A percentile compares a stretch with the other conserved stretches of the same genome.
Conservation (phyloP, 2,888 invertebrate species). For the Operophtera brumata region DNA sequence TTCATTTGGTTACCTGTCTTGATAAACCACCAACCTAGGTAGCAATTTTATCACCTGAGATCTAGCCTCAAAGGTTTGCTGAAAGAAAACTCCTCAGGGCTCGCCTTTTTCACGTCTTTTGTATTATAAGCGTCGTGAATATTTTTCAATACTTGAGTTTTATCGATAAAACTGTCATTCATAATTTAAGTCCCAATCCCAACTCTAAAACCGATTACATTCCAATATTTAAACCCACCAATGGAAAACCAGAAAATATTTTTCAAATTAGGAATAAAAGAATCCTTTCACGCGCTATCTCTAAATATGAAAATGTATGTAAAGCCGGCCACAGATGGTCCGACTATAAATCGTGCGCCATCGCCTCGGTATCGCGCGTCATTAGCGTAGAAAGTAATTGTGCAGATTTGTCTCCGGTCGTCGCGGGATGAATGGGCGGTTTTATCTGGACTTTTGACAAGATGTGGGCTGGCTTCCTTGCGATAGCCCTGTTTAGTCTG, state of each 20-base stretch:
- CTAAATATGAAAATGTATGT: constrained; percentile 72
- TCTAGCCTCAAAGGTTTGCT: too few species aligned
- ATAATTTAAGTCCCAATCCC: too few species aligned
- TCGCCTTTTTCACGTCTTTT: too few species aligned
- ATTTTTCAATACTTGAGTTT: too few species aligned
- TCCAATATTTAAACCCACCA: constrained; percentile 7
- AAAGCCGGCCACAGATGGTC: constrained; percentile 64
- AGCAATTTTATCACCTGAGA: too few species aligned
- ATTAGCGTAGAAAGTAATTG: constrained; percentile 72
- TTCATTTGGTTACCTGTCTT: too few species aligned
- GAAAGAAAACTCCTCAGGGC: too few species aligned
- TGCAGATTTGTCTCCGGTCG: constrained; percentile 63
- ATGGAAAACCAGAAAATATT: constrained; percentile 29
- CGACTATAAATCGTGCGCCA: constrained; percentile 68
- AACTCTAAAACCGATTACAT: background rate
- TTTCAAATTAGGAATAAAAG: constrained; percentile 34
- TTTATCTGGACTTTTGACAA: constrained; percentile 55
- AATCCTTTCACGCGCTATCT: constrained; percentile 60
- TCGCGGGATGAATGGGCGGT: constrained; percentile 51
- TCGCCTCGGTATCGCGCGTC: constrained; percentile 64
- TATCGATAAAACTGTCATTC: too few species aligned
- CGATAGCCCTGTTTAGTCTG: constrained; percentile 29
- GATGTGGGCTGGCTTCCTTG: constrained; percentile 50
- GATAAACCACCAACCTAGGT: too few species aligned
- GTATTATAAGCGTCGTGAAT: too few species aligned